Evolutionary conservation across 2,888 invertebrate genomes (phyloP), one percentile per base, ranked within the genome.

Genomic region (Andrena bucephala): DNA sequence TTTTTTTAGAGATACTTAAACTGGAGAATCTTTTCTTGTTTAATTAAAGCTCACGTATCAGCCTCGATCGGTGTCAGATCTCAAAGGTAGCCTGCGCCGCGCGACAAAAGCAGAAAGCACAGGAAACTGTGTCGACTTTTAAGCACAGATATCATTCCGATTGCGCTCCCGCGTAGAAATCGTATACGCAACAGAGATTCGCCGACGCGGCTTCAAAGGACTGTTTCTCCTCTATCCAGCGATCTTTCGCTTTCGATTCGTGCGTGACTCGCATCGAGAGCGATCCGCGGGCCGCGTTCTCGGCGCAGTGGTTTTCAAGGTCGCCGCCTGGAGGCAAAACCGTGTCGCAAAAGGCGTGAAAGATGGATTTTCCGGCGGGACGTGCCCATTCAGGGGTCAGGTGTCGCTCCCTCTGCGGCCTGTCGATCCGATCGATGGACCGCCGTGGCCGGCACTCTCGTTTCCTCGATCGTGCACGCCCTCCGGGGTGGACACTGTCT

Each of bases 231-330:
- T 16, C 13, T 42, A 8, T 29, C 29, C 16, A 3, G 1, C 20
- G 33, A 29, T 69, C 27, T 33, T 71, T 67, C 70, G 70, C 76
- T 81, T 68, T 76, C 75, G 63, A 57, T 68, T 52, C 2, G 36
- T 29, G 60, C 69, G 69, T 66, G 81, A 73, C 52, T 66, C 42
- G 60, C 27, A 66, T 62, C 50, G 42, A 36, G 62, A 73, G 29
- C 68, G 13, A 4, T 20, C 2, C 13, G 16, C 29, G 36, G 2
- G 20, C 8, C 8, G 20, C 65, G 20, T 67, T 75, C 60, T 24
- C 29, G 2, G 2, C 6, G 29, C 36, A 42, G 24, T 8, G 27
- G 3, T 42, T 42, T 50, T 29, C 77, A 77, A 77, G 67, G 67
- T 66, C 81, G 50, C 6, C 13, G n/a, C 29, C 7, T 1, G 16